Evolutionary conservation across 2,113 vertebrate genomes (phyloP).

Genomic region (Tringa solitaria): DNA sequence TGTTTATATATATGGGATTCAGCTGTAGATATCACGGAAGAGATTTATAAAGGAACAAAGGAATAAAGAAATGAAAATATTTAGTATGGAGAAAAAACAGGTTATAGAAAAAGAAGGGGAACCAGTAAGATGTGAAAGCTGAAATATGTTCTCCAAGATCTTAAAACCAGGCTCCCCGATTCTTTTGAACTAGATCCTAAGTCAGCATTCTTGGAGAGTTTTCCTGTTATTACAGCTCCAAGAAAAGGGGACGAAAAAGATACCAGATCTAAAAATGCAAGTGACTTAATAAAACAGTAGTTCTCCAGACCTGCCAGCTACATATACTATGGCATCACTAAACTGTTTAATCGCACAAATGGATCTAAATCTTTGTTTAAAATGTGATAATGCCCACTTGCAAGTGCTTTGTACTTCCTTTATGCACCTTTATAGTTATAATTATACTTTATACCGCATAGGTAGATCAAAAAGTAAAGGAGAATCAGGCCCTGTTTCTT

Average conservation of each 20-base stretch:
- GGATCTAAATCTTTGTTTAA: not conserved
- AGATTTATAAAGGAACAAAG: not conserved
- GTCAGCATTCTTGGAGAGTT: not conserved
- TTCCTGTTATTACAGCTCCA: not conserved
- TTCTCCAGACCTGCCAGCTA: not conserved
- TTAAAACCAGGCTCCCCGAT: not conserved
- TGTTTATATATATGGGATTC: not conserved
- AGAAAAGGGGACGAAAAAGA: not conserved
- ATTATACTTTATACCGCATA: not conserved
- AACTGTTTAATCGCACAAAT: not conserved
- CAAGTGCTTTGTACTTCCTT: not conserved
- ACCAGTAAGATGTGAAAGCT: not conserved
- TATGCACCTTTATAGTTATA: not conserved
- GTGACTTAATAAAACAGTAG: not conserved
- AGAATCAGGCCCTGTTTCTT: not conserved
- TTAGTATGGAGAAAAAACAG: not conserved
- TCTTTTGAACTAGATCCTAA: not conserved
- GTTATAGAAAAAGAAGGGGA: not conserved
- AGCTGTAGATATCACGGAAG: not conserved
- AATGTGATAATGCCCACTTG: not conserved
- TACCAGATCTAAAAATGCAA: not conserved
- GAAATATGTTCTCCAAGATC: not conserved
- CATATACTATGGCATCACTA: not conserved
- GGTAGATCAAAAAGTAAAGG: not conserved
- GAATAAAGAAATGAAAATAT: not conserved